Evolutionary conservation across 2,888 invertebrate genomes (phyloP).

Genomic region (Thera britannica): DNA sequence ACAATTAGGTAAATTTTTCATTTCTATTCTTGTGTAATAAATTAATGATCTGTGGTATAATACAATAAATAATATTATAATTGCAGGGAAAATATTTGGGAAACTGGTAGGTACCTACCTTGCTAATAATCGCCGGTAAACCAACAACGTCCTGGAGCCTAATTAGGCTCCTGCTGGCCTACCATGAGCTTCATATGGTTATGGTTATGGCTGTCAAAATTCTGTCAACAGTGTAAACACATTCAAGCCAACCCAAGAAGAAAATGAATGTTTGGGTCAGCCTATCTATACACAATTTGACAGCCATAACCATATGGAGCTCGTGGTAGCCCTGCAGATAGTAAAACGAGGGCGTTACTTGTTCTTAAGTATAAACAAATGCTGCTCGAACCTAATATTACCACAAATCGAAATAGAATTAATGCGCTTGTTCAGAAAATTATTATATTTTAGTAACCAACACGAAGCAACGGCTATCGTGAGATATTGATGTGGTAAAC

Average conservation of each 20-base stretch:
- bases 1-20: too few relatives aligned
- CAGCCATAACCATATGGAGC: too few relatives aligned
- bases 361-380: conserved; percentile 38
- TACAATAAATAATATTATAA: conserved; percentile 2
- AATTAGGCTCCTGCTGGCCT: too few relatives aligned
- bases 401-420: conserved; percentile 34
- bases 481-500: conserved; percentile 23
- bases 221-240: too few relatives aligned
- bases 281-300: too few relatives aligned
- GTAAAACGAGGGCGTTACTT: conserved; percentile 28
- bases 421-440: conserved; percentile 21
- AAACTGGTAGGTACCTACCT: too few relatives aligned
- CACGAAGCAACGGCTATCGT: conserved; percentile 17
- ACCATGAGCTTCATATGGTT: too few relatives aligned
- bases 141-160: conserved; percentile 3
- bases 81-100: conserved; percentile 29
- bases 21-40: too few relatives aligned
- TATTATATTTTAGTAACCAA: conserved; percentile 20
- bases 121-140: conserved; percentile 10
- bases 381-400: conserved; percentile 20
- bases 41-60: too few relatives aligned
- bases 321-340: conserved; percentile 3
- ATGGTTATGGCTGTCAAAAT: too few relatives aligned
- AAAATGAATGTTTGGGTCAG: too few relatives aligned
- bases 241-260: too few relatives aligned